These are phyloP conservation scores for Drosophila merina DNA, from an alignment of 2,888 invertebrate species.

Conservation along the genomic window DNA sequence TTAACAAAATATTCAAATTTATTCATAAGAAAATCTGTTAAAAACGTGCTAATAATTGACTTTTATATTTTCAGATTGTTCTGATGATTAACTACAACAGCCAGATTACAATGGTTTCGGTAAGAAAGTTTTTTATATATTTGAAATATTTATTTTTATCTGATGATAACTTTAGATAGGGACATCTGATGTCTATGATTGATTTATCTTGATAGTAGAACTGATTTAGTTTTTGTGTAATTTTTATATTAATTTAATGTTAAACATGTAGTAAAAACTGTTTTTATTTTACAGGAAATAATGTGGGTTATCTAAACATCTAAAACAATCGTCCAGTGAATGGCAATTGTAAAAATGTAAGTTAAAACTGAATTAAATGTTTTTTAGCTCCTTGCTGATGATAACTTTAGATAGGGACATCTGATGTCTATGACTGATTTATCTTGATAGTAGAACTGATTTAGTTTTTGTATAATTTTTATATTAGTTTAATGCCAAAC, in stretches of 20 bases:
- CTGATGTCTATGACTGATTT: conserved; percentile 53
- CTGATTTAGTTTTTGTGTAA: not conserved
- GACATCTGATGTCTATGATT: conserved; percentile 53
- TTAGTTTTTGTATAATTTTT: not conserved
- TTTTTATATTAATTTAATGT: not conserved
- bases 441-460: conserved; percentile 16
- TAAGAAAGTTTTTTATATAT: too few species aligned
- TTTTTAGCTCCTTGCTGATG: conserved; percentile 27
- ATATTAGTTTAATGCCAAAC: not conserved
- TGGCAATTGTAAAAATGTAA: too few species aligned
- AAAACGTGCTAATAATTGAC: not conserved
- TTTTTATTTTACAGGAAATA: too few species aligned
- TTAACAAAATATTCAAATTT: not conserved
- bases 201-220: conserved; percentile 38
- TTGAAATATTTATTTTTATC: not conserved
- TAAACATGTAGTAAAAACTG: not conserved
- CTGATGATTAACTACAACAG: not conserved
- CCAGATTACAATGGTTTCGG: too few species aligned
- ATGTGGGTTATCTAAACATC: too few species aligned
- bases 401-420: conserved; percentile 54
- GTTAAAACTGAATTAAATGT: too few species aligned
- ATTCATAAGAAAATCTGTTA: not conserved
- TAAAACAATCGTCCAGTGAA: too few species aligned
- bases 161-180: conserved; percentile 42
- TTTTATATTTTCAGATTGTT: not conserved